Conservation (phyloP, 1,140 invertebrate species). For the Bilobella aurantiaca region DNA sequence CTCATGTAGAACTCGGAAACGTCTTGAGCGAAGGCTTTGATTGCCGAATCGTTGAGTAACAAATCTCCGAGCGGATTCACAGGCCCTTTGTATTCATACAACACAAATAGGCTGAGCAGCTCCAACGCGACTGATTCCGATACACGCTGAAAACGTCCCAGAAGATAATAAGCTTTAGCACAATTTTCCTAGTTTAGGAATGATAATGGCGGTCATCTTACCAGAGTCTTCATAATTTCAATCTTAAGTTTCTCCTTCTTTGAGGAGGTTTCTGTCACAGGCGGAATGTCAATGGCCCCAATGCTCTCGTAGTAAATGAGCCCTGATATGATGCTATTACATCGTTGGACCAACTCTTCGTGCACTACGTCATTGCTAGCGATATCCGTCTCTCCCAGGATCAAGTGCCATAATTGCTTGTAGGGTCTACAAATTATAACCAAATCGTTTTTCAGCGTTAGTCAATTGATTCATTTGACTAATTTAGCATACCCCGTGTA, state of each 20-base stretch:
- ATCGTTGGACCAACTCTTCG: constrained; percentile 19
- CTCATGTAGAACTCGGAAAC: constrained; percentile 14
- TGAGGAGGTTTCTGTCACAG: neutral
- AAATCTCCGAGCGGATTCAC: constrained; percentile 14
- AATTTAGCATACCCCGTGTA: neutral
- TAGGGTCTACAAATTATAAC: constrained; percentile 12
- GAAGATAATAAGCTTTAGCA: neutral
- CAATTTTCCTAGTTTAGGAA: neutral
- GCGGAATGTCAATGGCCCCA: neutral
- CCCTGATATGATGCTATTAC: constrained; percentile 15
- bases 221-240: constrained; percentile 16
- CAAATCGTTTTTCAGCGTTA: neutral
- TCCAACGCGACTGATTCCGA: constrained; percentile 13
- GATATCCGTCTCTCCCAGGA: constrained; percentile 17
- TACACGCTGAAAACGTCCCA: constrained; percentile 19
- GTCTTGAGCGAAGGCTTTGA: constrained; percentile 11
- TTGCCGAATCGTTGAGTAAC: constrained; percentile 4
- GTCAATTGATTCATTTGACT: neutral
- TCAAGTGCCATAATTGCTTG: constrained; percentile 26
- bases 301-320: neutral
- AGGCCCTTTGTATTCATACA: constrained; percentile 30
- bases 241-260: constrained; percentile 10
- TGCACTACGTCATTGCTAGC: constrained; percentile 22
- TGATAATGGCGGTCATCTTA: constrained; percentile 12
- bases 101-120: constrained; percentile 21